These are phyloP conservation scores for Syngnathus rostellatus DNA, from an alignment of 2,797 vertebrate species.

Conservation along the genomic window DNA sequence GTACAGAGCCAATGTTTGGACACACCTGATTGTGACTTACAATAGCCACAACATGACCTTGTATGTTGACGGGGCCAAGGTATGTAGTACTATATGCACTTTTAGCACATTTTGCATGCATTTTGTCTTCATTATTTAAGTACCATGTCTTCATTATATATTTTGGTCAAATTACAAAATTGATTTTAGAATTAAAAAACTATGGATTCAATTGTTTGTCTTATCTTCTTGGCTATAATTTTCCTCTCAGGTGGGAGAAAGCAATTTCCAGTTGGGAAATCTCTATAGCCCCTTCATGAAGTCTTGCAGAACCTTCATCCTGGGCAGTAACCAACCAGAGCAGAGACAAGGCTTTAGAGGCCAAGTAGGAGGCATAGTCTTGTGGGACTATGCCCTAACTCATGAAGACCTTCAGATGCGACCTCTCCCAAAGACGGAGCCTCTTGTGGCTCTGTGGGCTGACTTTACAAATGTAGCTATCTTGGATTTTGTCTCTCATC, in stretches of 20 bases:
- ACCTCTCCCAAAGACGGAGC: slow-evolving; percentile 31
- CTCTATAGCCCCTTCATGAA: slow-evolving; percentile 86
- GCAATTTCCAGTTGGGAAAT: slow-evolving; percentile 72
- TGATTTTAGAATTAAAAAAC: background rate
- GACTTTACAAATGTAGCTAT: slow-evolving; percentile 64
- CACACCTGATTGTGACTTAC: slow-evolving; percentile 83
- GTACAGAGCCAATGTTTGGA: slow-evolving; percentile 78
- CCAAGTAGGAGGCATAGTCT: slow-evolving; percentile 70
- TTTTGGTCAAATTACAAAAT: background rate
- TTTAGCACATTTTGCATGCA: background rate
- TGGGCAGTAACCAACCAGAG: slow-evolving; percentile 81
- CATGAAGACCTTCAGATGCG: slow-evolving; percentile 68
- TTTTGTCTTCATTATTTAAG: too few relatives aligned
- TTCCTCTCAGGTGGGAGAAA: slow-evolving; percentile 66
- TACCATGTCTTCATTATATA: too few relatives aligned
- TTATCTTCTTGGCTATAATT: background rate
- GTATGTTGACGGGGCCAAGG: slow-evolving; percentile 82
- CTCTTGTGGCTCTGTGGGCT: slow-evolving; percentile 60
- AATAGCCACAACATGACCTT: slow-evolving; percentile 77
- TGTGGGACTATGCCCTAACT: slow-evolving; percentile 72
- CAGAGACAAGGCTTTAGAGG: slow-evolving; percentile 75
- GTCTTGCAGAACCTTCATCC: slow-evolving; percentile 81
- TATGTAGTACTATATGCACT: slow-evolving; percentile 25
- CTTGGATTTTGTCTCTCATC: background rate
- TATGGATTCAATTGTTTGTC: background rate